These are phyloP conservation scores for Anthrax anthrax DNA, from an alignment of 2,888 invertebrate species.

Conservation along the genomic window DNA sequence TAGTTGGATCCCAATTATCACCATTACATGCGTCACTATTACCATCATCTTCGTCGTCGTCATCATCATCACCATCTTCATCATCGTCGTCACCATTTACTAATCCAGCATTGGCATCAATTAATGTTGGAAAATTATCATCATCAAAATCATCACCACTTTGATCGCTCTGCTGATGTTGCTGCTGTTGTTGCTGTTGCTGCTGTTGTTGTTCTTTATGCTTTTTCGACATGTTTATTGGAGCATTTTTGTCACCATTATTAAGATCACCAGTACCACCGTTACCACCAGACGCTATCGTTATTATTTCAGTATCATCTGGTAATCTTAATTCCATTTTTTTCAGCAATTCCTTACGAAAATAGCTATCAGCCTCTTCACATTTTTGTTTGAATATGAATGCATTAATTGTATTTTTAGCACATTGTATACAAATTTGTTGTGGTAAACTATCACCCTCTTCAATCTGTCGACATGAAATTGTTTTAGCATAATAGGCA, in stretches of 20 bases:
- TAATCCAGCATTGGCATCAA: background rate
- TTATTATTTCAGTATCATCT: background rate
- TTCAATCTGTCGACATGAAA: constrained; percentile 20
- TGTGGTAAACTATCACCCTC: constrained; percentile 30
- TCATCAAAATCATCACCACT: constrained; percentile 10
- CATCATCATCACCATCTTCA: background rate
- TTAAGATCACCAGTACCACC: too few relatives aligned
- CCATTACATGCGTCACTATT: background rate
- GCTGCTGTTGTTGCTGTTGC: constrained; percentile 9
- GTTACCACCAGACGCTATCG: background rate
- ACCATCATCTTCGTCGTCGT: background rate
- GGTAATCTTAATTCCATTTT: background rate
- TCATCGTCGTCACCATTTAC: too few relatives aligned
- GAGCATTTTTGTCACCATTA: constrained; percentile 6
- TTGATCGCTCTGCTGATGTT: constrained; percentile 16
- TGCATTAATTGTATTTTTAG: constrained; percentile 28
- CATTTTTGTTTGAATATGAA: constrained; percentile 32
- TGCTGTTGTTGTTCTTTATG: background rate
- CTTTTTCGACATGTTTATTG: constrained; percentile 7
- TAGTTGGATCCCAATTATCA: background rate
- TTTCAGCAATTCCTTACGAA: constrained; percentile 24
- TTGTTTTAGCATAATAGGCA: background rate
- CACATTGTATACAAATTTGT: constrained; percentile 29
- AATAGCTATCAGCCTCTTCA: constrained; percentile 32
- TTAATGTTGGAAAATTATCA: background rate